A percentile compares a stretch with the other conserved stretches of the same genome.
Evolutionary conservation across 2,797 vertebrate genomes (phyloP).

Genomic region (Todus mexicanus): DNA sequence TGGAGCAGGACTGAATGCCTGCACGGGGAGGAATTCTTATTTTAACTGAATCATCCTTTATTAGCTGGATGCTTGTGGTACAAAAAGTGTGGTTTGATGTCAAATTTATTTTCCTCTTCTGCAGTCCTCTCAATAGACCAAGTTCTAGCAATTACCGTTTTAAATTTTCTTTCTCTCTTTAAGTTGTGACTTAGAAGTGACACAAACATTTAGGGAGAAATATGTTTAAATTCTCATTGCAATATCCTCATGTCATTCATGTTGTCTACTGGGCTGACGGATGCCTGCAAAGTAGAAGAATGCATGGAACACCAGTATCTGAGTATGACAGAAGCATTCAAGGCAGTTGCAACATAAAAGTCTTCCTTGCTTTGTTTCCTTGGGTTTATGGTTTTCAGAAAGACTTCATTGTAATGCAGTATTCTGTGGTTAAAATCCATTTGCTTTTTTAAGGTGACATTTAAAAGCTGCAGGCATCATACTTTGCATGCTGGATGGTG

Average conservation of each 20-base stretch:
- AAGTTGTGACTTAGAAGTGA: neutral
- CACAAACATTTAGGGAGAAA: neutral
- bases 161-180: neutral
- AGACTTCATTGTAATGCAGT: neutral
- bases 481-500: neutral
- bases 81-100: neutral
- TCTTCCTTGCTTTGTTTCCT: neutral
- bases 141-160: neutral
- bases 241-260: neutral
- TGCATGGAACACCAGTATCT: neutral
- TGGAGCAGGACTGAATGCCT: neutral
- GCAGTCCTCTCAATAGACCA: neutral
- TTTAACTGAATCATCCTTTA: conserved; percentile 17
- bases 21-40: neutral
- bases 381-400: neutral
- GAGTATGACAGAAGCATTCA: neutral
- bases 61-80: neutral
- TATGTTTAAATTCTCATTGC: neutral
- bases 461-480: neutral
- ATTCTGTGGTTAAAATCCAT: neutral
- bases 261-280: neutral
- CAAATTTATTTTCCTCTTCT: neutral
- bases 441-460: neutral
- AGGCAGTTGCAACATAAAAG: neutral
- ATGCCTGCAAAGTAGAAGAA: neutral